Evolutionary conservation across 2,888 invertebrate species (phyloP), one percentile per base, ranked within the genome.

Genomic region (Penaeus monodon): DNA sequence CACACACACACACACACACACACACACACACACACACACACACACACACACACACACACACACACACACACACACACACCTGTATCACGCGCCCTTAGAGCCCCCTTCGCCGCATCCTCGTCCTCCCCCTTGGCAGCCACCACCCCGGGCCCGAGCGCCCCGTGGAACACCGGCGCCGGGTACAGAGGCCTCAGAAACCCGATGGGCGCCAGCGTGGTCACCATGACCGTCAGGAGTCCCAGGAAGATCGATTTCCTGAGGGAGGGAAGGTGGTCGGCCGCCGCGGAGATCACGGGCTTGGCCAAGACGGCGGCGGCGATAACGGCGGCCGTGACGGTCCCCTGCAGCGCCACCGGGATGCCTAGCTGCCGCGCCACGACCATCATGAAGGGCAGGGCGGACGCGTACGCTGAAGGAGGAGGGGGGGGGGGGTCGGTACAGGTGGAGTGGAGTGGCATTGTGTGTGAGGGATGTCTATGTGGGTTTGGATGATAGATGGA

Each of bases 331-430:
- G 66, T 33, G 7, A 89, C 27, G 73, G 80, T 81, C 3, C 89
- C 88, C 24, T 81, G 84, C 44, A 85, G 76, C 10, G 70, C 29
- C 57, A 89, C 86, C 10, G 88, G 89, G 66, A 89, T 84, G 27
- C 89, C 89, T 38, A 89, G 74, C 81, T 89, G 89, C 38, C 49
- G 49, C 12, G 83, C 85, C 76, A 89, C 77, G 65, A 89, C 89
- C 79, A 88, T 70, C 78, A 89, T 64, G 84, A 89, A 89, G 17
- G 89, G 89, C 38, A 86, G 49, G 63, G 86, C 84, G 8, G 89
- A 84, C 29, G 88, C 63, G 29, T 84, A 33, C 63, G 76, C 89
- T 86, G 78, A 10, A 27, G 38, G 20, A 73, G 38, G 38, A 6
- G 38, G 6, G 10, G 10, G 44, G 10, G 6, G 44, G 38, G 38